phyloP scores from a whole-genome alignment of 2,113 vertebrate genomes.

The Anguilla rostrata region DNA sequence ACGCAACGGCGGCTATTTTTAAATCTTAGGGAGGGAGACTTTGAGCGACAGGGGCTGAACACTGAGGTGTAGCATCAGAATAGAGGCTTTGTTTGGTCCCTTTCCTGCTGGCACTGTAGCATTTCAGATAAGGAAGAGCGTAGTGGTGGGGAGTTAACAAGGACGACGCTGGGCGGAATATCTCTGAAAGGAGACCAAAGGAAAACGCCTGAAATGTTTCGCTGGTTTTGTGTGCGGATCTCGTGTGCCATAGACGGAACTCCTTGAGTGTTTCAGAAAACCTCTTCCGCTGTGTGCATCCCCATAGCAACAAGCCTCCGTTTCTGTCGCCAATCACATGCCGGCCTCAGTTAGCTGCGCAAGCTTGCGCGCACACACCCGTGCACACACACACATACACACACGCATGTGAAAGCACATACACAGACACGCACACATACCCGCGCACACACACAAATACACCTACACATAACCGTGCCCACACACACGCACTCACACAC shows the following conservation, averaged over 20 bases:
- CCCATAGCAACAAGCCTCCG: slow-evolving; percentile 57
- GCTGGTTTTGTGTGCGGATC: background rate
- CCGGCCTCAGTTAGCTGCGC: slow-evolving; percentile 43
- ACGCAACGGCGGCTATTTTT: background rate
- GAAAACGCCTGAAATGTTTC: background rate
- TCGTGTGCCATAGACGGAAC: background rate
- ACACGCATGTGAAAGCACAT: background rate
- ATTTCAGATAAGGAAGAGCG: background rate
- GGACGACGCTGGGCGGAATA: background rate
- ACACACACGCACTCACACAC: too few species aligned
- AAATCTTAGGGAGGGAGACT: background rate
- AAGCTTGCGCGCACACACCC: slow-evolving; percentile 24
- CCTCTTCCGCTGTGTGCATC: slow-evolving; percentile 39
- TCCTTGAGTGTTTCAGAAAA: slow-evolving; percentile 29
- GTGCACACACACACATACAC: background rate
- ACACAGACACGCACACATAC: slow-evolving; percentile 23
- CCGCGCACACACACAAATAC: too few species aligned
- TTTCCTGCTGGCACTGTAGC: slow-evolving; percentile 9
- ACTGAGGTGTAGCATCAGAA: slow-evolving; percentile 2
- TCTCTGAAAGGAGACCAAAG: background rate
- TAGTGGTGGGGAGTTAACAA: background rate
- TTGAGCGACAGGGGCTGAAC: background rate
- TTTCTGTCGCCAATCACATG: slow-evolving; percentile 49
- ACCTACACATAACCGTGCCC: too few species aligned
- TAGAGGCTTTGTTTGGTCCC: background rate